Conservation (phyloP, 2,888 invertebrate genomes). For the Lithophane leautieri region DNA sequence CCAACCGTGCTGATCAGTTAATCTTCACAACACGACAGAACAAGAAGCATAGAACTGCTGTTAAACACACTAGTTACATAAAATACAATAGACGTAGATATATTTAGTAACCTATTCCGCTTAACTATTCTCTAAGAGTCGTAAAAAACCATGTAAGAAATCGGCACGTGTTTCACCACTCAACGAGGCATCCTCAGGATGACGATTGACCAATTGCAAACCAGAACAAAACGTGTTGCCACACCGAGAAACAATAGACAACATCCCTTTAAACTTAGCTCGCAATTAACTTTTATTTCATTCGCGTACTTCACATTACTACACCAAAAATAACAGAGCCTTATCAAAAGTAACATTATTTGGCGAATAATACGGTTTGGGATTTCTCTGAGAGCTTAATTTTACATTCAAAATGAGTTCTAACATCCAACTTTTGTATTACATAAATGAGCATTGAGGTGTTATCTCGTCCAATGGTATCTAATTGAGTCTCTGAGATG, state of each 20-base stretch:
- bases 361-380: not conserved
- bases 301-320: constrained; percentile 6
- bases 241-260: too few relatives aligned
- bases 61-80: not conserved
- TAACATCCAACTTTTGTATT: constrained; percentile 22
- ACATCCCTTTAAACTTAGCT: not conserved
- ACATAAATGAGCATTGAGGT: constrained; percentile 26
- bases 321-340: constrained; percentile 1
- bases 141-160: too few relatives aligned
- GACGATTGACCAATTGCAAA: too few relatives aligned
- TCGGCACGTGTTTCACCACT: too few relatives aligned
- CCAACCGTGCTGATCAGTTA: not conserved
- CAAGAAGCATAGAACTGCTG: not conserved
- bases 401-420: constrained; percentile 39
- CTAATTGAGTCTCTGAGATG: constrained; percentile 16
- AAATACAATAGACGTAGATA: too few relatives aligned
- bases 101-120: too few relatives aligned
- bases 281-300: not conserved
- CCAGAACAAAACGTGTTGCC: too few relatives aligned
- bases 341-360: constrained; percentile 27
- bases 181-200: too few relatives aligned
- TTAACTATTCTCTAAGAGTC: too few relatives aligned
- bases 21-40: not conserved
- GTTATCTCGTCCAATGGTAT: constrained; percentile 42
- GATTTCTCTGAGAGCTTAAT: constrained; percentile 34